These are phyloP conservation scores for Simalia tracyae DNA, from an alignment of 2,797 vertebrate species.

Conservation along the genomic window DNA sequence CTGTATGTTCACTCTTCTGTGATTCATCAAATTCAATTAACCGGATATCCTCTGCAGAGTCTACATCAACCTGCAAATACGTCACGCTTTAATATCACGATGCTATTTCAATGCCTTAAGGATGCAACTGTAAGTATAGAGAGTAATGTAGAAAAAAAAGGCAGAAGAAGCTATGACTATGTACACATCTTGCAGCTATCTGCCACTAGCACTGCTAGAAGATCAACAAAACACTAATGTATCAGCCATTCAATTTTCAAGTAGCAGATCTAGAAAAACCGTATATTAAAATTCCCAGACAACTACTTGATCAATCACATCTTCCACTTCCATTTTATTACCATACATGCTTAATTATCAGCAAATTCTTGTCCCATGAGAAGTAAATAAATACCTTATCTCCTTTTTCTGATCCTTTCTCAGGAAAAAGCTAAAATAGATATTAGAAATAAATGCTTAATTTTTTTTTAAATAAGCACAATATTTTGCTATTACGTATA, in stretches of 20 bases:
- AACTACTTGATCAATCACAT: constrained; percentile 2
- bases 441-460: constrained; percentile 60
- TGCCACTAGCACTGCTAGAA: background rate
- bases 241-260: background rate
- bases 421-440: constrained; percentile 88
- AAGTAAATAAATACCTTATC: constrained; percentile 83
- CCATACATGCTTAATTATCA: background rate
- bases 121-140: background rate
- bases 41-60: constrained; percentile 85
- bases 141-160: background rate
- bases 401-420: constrained; percentile 93
- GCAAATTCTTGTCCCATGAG: constrained; percentile 20
- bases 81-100: constrained; percentile 21
- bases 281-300: background rate
- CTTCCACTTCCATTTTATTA: background rate
- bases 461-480: constrained; percentile 14
- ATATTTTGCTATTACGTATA: background rate
- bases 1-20: constrained; percentile 96
- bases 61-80: constrained; percentile 83
- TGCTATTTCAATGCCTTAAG: background rate
- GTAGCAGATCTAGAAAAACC: too few relatives aligned
- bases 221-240: background rate
- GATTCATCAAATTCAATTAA: constrained; percentile 96
- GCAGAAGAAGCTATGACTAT: background rate
- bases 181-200: background rate